Base-by-base conservation (phyloP, 1,140 invertebrate genomes). In the Anthonomus grandis region DNA sequence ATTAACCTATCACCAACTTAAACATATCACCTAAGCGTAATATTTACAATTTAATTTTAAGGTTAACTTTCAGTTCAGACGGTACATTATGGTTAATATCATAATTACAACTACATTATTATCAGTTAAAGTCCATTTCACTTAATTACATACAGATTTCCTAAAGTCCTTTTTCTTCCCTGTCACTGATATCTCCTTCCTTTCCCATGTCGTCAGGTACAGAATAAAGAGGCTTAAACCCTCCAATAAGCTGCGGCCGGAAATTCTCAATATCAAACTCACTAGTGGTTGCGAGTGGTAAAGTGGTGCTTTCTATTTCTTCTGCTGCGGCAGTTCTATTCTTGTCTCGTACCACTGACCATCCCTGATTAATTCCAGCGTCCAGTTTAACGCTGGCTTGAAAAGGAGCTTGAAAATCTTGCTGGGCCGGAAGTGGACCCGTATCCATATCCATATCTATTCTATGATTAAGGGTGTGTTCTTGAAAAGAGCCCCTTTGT, bases 331-430 rank as follows among this genome's bases (percentile, higher is more conserved):
- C 68, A 1, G 51, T 55, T 48, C 68, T 67, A 17, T 70, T 64
- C 17, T 59, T 69, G 15, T 75, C 48, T 69, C 71, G 75, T 0
- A 86, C 78, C 4, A 86, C 82, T 50, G 78, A 82, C 83, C 85
- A 86, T 18, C 83, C 83, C 61, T 84, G 82, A 23, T 67, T 66
- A 10, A 54, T 37, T 0, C 55, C 17, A 0, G 75, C 75, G 52
- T 77, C 78, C 0, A 83, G 74, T 42, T 80, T 84, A 1, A 82
- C 71, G 64, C 84, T 86, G 0, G 85, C 83, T 8, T 84, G 79
- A 55, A 87, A 87, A 0, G 85, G 85, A 1, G 84, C 84, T 77
- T 86, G 81, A 52, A 86, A 86, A 61, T 83, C 80, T 55, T 56
- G 44, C 25, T 62, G 58, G 3, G 60, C 9, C 9, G 58, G 46